A percentile compares a stretch with the other conserved stretches of the same genome.
Evolutionary conservation across 2,888 invertebrate genomes (phyloP).

Genomic region (Eupithecia subfuscata): DNA sequence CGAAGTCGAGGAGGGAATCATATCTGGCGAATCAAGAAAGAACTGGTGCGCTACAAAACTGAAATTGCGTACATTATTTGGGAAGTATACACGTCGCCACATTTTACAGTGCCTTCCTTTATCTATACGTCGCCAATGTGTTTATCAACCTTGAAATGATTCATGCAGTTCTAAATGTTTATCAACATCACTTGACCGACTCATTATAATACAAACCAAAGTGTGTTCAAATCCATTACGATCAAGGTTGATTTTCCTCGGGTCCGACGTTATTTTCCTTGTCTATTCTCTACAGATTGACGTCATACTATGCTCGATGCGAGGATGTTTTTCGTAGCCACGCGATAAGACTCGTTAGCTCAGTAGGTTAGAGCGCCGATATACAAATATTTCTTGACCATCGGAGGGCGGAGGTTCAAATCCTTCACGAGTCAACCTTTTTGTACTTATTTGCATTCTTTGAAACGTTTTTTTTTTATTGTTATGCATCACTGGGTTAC

Average conservation of each 20-base stretch:
- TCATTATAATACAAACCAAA: background rate
- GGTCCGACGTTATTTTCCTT: background rate
- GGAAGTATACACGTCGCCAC: background rate
- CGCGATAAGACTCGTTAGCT: constrained; percentile 46
- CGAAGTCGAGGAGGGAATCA: no score
- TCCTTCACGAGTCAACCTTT: constrained; percentile 39
- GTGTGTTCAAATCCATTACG: background rate
- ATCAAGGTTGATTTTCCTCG: background rate
- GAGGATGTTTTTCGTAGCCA: background rate
- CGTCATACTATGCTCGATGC: background rate
- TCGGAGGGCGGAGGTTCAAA: constrained; percentile 50
- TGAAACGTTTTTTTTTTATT: no score
- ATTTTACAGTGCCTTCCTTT: background rate
- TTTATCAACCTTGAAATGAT: background rate
- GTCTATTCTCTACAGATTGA: background rate
- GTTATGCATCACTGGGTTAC: no score
- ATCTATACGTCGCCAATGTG: no score
- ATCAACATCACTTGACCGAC: background rate
- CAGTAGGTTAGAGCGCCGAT: constrained; percentile 51
- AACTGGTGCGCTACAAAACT: background rate
- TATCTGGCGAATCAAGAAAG: background rate
- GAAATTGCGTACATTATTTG: background rate
- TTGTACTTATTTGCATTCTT: no score
- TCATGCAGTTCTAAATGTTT: background rate
- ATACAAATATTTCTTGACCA: constrained; percentile 36